A percentile compares a stretch with the other conserved stretches of the same genome.
Conservation (phyloP, 2,113 vertebrate species). For the Arenaria interpres region DNA sequence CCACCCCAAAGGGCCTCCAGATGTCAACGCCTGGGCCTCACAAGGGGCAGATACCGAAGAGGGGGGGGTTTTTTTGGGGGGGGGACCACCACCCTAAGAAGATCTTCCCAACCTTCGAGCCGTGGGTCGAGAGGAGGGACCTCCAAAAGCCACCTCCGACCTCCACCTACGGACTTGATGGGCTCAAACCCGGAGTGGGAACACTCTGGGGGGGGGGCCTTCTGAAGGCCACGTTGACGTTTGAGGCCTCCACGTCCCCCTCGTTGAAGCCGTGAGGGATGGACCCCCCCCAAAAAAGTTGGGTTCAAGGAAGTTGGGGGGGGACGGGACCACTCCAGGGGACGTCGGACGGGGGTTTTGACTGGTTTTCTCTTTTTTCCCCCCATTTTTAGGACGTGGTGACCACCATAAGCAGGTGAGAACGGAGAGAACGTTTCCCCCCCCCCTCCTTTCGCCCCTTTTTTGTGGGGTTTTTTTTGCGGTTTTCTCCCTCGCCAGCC, state of each 20-base stretch:
- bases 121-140: background rate
- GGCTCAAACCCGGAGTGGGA: background rate
- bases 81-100: too few species aligned
- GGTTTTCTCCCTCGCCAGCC: too few species aligned
- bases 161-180: background rate
- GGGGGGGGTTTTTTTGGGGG: background rate
- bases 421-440: background rate
- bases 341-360: too few species aligned
- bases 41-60: fast-evolving
- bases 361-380: background rate
- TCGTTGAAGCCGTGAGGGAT: fast-evolving
- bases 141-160: background rate
- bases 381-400: conserved; percentile 26
- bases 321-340: background rate
- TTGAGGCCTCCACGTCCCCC: fast-evolving
- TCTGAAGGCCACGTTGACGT: background rate
- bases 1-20: too few species aligned
- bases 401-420: conserved; percentile 39
- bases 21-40: too few species aligned
- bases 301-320: fast-evolving
- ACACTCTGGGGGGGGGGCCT: background rate
- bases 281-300: fast-evolving
- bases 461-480: too few species aligned
- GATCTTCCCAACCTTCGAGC: too few species aligned
- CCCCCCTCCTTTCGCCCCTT: background rate